Evolutionary conservation across 92 coral and sea anemone species (phyloP).

Genomic region (Scolanthus callimorphus): DNA sequence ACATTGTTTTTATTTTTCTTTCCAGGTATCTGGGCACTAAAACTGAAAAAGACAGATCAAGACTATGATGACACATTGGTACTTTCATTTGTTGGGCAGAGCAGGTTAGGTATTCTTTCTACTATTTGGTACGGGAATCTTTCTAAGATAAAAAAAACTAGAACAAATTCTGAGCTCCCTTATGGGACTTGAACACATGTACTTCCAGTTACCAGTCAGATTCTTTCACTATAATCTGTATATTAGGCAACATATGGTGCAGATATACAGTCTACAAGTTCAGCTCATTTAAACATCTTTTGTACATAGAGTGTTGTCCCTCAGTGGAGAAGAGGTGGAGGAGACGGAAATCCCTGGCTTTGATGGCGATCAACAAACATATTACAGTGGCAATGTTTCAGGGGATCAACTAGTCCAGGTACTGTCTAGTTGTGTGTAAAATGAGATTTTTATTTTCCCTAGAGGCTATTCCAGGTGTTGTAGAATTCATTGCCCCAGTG

Average conservation of each 20-base stretch:
- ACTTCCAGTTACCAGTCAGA: too few species aligned
- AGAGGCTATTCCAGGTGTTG: too few species aligned
- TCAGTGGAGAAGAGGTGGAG: constrained; percentile 95
- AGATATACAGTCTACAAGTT: background rate
- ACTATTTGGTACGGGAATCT: too few species aligned
- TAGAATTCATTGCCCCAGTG: too few species aligned
- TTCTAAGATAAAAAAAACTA: too few species aligned
- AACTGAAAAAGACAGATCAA: constrained; percentile 61
- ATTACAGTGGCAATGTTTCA: constrained; percentile 89
- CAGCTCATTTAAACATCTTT: background rate
- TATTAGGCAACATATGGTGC: too few species aligned
- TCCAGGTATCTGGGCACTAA: constrained; percentile 90
- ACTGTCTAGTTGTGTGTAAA: background rate
- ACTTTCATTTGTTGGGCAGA: constrained; percentile 97
- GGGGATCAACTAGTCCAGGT: constrained; percentile 85
- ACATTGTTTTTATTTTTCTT: too few species aligned
- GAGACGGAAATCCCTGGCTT: constrained; percentile 99
- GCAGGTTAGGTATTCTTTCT: too few species aligned
- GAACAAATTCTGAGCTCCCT: too few species aligned
- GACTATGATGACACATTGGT: constrained; percentile 89
- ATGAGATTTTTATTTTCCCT: background rate
- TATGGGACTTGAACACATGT: too few species aligned
- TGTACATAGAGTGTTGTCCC: constrained; percentile 65
- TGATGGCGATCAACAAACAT: constrained; percentile 93
- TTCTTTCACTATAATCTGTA: too few species aligned